phyloP scores from a whole-genome alignment of 2,888 invertebrate genomes.

The Strigamia transsilvanica region DNA sequence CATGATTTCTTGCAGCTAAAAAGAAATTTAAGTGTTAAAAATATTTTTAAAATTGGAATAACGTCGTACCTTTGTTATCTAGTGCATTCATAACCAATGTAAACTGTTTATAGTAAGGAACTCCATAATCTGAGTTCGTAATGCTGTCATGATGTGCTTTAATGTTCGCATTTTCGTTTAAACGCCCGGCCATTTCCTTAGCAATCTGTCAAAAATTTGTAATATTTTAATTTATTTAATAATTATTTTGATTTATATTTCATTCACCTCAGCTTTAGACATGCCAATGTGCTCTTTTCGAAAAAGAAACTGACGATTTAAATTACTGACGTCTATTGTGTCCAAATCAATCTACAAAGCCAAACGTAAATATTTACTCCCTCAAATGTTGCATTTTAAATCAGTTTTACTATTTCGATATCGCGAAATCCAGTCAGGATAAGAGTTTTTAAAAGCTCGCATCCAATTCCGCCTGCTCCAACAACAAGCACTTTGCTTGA shows the following conservation, averaged over 20 bases:
- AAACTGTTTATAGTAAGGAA: conserved; percentile 90
- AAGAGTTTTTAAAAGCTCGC: conserved; percentile 96
- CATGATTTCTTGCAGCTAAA: conserved; percentile 91
- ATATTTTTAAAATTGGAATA: neutral
- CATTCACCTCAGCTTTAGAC: conserved; percentile 77
- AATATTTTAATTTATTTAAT: conserved; percentile 49
- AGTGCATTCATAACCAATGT: conserved; percentile 93
- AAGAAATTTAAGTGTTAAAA: conserved; percentile 26
- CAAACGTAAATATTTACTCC: neutral
- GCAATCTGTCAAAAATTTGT: conserved; percentile 72
- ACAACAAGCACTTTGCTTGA: conserved; percentile 71
- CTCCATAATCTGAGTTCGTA: conserved; percentile 84
- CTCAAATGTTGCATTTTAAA: no score
- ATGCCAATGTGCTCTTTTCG: conserved; percentile 97
- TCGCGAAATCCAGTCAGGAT: conserved; percentile 91
- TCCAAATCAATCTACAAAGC: conserved; percentile 92
- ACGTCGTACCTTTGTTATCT: conserved; percentile 77
- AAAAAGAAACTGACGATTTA: conserved; percentile 99
- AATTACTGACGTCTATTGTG: conserved; percentile 98
- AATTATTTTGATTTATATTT: conserved; percentile 6
- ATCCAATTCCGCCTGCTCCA: conserved; percentile 99
- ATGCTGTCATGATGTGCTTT: conserved; percentile 92
- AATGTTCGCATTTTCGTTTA: conserved; percentile 89
- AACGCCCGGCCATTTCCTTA: conserved; percentile 83
- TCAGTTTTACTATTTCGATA: conserved; percentile 85